Base-by-base conservation (phyloP, 2,113 vertebrate genomes). In the Ciconia boyciana region DNA sequence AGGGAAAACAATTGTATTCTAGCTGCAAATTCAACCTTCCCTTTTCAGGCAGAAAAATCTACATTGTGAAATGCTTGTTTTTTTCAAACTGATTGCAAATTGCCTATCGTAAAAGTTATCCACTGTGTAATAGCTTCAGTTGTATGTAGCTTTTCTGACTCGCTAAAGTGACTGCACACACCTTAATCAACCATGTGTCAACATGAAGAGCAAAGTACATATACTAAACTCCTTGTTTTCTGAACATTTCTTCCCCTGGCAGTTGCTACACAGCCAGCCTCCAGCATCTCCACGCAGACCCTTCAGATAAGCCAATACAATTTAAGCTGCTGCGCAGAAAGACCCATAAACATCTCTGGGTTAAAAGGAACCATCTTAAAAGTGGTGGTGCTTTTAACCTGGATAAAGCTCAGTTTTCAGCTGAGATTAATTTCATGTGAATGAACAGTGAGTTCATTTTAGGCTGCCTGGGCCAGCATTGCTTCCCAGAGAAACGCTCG, bases 11-110 rank as follows among this genome's bases (percentile, higher is more conserved):
- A 32, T 16, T 46, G 41, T 28, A 10, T 75, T 54, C 43, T 46
- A 57, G 36, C 41, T 92, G 32, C 65, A 88, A 77, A 79, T 18
- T 68, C 83, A 66, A 51, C 26, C 6, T 92, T 80, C 66, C 26
- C 22, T 89, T 90, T 76, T 52, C 49, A 52, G 75, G 49, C 57
- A 83, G 75, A 89, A 94, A 85, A 51, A 79, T 8, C 68, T 71
- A 60, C 19, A 8, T 36, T 51, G 34, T 66, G 28, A 93, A 96
- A 76, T n/a, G 32, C 22, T 76, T 90, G 60, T 84, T 96, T 96
- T 96, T 96, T 90, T 90, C 60, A 77, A 91, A 91, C 72, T 90
- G 55, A 89, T 82, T 92, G 75, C 74, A 92, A 79, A 82, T 46
- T 62, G 10, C 1, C 1, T 68, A 34, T 79, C n/a, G 55, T 92